These are phyloP conservation scores for Melanaphis sacchari DNA, from an alignment of 1,140 invertebrate genomes.

Conservation along the genomic window DNA sequence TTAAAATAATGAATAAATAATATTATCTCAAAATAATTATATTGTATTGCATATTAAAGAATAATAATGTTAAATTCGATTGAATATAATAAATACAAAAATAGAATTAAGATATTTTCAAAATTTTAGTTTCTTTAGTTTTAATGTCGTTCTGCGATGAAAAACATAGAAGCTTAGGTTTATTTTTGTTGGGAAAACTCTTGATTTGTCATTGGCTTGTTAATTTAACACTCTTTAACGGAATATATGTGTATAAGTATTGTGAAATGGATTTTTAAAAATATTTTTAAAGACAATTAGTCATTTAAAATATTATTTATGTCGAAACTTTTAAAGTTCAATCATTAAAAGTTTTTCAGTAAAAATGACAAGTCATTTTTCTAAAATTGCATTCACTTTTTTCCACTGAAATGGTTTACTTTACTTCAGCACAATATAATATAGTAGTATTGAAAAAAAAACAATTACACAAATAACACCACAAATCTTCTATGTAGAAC, in stretches of 20 bases:
- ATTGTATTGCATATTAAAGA: neutral
- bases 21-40: neutral
- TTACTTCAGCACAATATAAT: neutral
- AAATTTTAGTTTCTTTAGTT: neutral
- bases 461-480: neutral
- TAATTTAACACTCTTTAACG: neutral
- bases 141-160: neutral
- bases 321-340: neutral
- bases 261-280: neutral
- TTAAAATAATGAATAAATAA: too few species aligned
- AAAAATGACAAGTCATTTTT: neutral
- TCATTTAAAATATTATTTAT: constrained; percentile 24
- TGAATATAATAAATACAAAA: neutral
- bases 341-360: neutral
- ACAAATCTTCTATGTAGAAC: neutral
- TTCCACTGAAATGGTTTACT: neutral
- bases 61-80: neutral
- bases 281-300: constrained; percentile 3
- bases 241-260: neutral
- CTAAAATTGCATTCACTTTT: neutral
- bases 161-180: neutral
- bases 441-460: neutral
- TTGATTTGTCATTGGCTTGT: neutral
- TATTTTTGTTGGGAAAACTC: constrained; percentile 14
- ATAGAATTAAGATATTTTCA: neutral